phyloP scores from a whole-genome alignment of 2,113 vertebrate genomes.

The Psilopsiagon aurifrons region DNA sequence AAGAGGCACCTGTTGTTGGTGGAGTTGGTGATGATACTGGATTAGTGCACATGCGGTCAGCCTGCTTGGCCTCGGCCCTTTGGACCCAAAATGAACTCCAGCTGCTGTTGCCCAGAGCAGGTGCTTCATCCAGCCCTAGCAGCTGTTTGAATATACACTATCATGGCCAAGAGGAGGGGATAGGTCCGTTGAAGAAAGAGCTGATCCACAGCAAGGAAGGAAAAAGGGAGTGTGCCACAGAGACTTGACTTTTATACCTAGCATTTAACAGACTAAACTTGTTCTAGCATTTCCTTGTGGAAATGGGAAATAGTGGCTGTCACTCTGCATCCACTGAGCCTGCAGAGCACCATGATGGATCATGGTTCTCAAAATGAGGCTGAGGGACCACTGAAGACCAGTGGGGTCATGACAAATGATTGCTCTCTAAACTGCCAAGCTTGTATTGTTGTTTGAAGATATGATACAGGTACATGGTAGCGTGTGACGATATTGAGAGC shows the following conservation, averaged over 20 bases:
- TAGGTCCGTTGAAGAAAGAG: not conserved
- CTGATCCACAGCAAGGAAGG: not conserved
- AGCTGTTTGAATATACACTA: slow-evolving; percentile 51
- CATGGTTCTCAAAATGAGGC: not conserved
- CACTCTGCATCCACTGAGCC: not conserved
- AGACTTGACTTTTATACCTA: not conserved
- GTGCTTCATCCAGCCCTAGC: slow-evolving; percentile 67
- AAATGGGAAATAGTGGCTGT: not conserved
- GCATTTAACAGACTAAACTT: not conserved
- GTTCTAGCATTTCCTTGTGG: not conserved
- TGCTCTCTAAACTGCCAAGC: not conserved
- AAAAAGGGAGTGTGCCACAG: not conserved
- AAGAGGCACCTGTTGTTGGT: slow-evolving; percentile 72
- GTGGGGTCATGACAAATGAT: not conserved
- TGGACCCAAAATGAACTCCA: slow-evolving; percentile 75
- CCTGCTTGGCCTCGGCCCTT: slow-evolving; percentile 56
- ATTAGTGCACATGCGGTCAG: slow-evolving; percentile 71
- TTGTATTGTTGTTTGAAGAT: not conserved
- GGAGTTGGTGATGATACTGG: slow-evolving; percentile 67
- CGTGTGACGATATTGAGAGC: not conserved
- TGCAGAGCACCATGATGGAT: not conserved
- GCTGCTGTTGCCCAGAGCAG: slow-evolving; percentile 70
- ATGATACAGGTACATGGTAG: not conserved
- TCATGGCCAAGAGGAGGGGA: slow-evolving; percentile 23
- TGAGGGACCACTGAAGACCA: not conserved